These are phyloP conservation scores for Pygmarrhopalites habei DNA, from an alignment of 1,140 invertebrate genomes.

Conservation along the genomic window DNA sequence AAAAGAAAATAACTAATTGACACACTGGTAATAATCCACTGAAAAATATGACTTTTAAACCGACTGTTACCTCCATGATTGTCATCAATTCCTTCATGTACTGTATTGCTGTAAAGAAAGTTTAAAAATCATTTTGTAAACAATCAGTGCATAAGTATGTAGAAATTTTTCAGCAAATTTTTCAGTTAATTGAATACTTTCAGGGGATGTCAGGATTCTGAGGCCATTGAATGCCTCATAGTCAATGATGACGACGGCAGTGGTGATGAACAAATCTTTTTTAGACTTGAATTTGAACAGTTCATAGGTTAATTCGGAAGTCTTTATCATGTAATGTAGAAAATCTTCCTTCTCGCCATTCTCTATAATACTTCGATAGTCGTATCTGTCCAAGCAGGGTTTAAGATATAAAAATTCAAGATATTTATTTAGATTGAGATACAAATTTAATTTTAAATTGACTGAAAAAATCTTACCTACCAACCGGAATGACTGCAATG, in stretches of 20 bases:
- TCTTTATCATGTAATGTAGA: slow-evolving; percentile 4
- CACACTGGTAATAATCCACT: no score
- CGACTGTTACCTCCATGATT: slow-evolving; percentile 15
- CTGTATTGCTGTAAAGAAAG: background rate
- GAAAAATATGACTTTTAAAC: no score
- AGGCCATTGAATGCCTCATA: slow-evolving; percentile 17
- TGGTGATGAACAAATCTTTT: slow-evolving; percentile 5
- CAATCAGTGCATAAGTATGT: no score
- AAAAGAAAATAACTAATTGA: no score
- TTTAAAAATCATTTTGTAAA: no score
- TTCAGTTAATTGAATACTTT: slow-evolving; percentile 6
- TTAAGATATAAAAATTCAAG: no score
- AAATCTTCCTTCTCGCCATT: slow-evolving; percentile 8
- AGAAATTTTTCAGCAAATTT: background rate
- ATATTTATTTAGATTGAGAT: no score
- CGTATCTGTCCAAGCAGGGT: no score
- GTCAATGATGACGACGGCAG: slow-evolving; percentile 19
- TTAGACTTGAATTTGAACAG: slow-evolving; percentile 14
- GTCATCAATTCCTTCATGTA: slow-evolving; percentile 2
- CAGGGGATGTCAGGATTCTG: slow-evolving; percentile 3
- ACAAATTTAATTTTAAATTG: no score
- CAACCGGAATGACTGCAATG: no score
- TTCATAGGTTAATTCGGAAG: slow-evolving; percentile 1
- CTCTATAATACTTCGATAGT: slow-evolving; percentile 13
- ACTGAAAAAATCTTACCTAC: no score